These are phyloP conservation scores for Caradrina kadenii DNA, from an alignment of 2,888 invertebrate genomes.

Conservation along the genomic window DNA sequence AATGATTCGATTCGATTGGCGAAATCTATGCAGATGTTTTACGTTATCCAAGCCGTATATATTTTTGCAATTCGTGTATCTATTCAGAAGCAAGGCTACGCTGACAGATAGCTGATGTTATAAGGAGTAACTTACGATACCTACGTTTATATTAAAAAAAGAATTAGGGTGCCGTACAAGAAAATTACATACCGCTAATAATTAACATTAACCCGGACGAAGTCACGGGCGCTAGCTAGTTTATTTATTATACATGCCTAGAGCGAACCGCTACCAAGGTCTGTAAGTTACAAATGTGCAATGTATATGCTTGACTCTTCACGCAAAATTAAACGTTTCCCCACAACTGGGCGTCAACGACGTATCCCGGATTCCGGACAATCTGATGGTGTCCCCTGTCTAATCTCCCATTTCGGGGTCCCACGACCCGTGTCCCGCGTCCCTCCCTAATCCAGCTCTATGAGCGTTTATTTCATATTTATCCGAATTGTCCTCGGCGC, in stretches of 20 bases:
- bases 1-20: constrained; percentile 47
- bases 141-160: no score
- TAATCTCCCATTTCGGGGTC: constrained; percentile 64
- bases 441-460: constrained; percentile 69
- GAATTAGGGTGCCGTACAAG: no score
- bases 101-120: no score
- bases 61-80: constrained; percentile 43
- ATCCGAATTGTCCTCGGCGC: constrained; percentile 70
- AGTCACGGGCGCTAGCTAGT: background rate
- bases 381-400: constrained; percentile 56
- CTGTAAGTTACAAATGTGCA: constrained; percentile 29
- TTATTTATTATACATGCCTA: constrained; percentile 13
- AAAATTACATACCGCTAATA: no score
- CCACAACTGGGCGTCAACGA: constrained; percentile 54
- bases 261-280: constrained; percentile 3
- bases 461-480: constrained; percentile 81
- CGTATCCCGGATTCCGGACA: constrained; percentile 52
- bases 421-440: constrained; percentile 53
- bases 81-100: constrained; percentile 11
- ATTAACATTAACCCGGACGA: no score
- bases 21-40: constrained; percentile 52
- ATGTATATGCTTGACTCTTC: constrained; percentile 41
- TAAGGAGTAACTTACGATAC: no score
- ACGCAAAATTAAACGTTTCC: constrained; percentile 65
- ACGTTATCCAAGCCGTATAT: constrained; percentile 33